Conservation (phyloP, 2,888 invertebrate species). For the Drosophila quinaria region DNA sequence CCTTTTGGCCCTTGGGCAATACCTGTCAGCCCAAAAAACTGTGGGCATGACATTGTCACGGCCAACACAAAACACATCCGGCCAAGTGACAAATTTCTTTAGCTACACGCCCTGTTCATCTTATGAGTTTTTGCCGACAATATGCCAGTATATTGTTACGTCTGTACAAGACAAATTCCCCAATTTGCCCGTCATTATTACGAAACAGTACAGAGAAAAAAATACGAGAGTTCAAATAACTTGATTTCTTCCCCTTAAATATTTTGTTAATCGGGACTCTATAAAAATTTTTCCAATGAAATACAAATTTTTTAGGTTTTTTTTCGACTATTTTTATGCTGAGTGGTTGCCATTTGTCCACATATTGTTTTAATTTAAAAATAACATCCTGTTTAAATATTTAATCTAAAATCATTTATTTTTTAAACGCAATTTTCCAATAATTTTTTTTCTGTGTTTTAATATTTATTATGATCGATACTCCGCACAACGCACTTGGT, state of each 20-base stretch:
- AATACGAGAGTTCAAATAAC: too few relatives aligned
- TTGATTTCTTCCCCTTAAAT: too few relatives aligned
- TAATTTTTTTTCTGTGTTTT: too few relatives aligned
- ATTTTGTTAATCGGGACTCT: too few relatives aligned
- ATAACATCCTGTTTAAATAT: too few relatives aligned
- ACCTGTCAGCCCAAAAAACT: constrained; percentile 60
- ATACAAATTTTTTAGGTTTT: too few relatives aligned
- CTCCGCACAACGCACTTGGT: constrained; percentile 20
- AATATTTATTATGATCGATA: constrained; percentile 22
- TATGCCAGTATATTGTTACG: not conserved
- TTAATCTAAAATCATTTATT: too few relatives aligned
- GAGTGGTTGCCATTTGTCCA: too few relatives aligned
- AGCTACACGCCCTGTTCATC: constrained; percentile 50
- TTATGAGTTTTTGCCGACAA: constrained; percentile 57
- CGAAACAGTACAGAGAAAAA: constrained; percentile 36
- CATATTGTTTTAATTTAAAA: too few relatives aligned
- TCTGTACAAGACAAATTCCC: constrained; percentile 55
- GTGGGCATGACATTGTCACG: constrained; percentile 72
- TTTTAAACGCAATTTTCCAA: too few relatives aligned
- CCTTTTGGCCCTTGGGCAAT: constrained; percentile 49
- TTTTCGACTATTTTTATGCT: too few relatives aligned
- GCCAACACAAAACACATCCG: constrained; percentile 77
- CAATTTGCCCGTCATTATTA: constrained; percentile 70
- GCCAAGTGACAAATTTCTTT: constrained; percentile 71
- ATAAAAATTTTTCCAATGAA: too few relatives aligned